Percentiles rank a stretch among this genome's conserved stretches.
phyloP scores from a whole-genome alignment of 1,140 invertebrate genomes.

The Stenopsyche tienmushanensis region DNA sequence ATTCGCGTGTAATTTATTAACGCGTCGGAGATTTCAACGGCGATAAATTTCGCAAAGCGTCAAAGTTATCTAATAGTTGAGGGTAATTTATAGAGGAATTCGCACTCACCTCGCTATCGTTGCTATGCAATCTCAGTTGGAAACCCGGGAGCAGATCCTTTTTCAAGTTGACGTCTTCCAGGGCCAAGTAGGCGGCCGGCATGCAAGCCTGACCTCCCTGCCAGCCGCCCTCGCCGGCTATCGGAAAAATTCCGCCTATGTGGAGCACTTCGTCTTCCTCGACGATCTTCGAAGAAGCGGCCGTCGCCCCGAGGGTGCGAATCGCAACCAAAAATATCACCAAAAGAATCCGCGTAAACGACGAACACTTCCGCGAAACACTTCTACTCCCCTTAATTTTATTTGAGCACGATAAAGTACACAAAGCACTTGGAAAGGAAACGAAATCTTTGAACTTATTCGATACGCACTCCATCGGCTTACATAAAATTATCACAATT shows the following conservation, averaged over 20 bases:
- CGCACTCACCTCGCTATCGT: constrained; percentile 93
- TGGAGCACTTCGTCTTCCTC: constrained; percentile 77
- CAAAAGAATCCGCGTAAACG: constrained; percentile 39
- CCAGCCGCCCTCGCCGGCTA: constrained; percentile 92
- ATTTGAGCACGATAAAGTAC: background rate
- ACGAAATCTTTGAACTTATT: constrained; percentile 11
- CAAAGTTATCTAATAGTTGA: too few relatives aligned
- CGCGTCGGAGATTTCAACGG: too few relatives aligned
- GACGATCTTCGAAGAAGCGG: constrained; percentile 44
- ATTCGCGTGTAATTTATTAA: too few relatives aligned
- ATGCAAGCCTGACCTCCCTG: constrained; percentile 92
- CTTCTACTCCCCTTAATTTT: background rate
- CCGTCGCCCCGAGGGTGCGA: constrained; percentile 41
- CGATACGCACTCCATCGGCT: background rate
- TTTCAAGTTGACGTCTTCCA: constrained; percentile 92
- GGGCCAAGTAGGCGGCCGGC: constrained; percentile 91
- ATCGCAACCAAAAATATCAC: constrained; percentile 43
- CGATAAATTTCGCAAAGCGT: too few relatives aligned
- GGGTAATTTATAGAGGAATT: too few relatives aligned
- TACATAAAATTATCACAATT: constrained; percentile 12
- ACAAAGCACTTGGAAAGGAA: background rate
- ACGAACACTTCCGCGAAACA: background rate
- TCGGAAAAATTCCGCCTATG: constrained; percentile 98
- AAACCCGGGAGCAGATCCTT: constrained; percentile 91
- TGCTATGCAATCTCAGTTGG: constrained; percentile 86